Percentiles rank a stretch among this genome's conserved stretches.
These are phyloP conservation scores for Hololepta plana DNA, from an alignment of 2,888 invertebrate genomes.

Conservation along the genomic window DNA sequence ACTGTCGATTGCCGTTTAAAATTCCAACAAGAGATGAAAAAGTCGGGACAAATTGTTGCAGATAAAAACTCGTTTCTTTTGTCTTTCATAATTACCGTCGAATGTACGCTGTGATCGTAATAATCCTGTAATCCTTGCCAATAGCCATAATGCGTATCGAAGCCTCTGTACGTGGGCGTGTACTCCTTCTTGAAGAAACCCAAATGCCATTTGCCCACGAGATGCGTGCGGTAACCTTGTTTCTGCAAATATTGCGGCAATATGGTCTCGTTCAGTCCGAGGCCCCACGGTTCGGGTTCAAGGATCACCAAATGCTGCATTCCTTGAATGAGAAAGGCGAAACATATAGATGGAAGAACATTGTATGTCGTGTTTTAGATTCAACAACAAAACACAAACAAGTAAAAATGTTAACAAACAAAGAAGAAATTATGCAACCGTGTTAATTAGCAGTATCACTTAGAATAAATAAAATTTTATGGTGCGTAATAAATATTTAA, in stretches of 20 bases:
- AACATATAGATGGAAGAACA: no score
- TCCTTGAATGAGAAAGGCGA: no score
- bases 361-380: no score
- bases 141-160: slow-evolving; percentile 69
- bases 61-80: background rate
- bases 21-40: no score
- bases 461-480: no score
- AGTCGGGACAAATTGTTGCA: no score
- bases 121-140: slow-evolving; percentile 71
- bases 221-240: slow-evolving; percentile 54
- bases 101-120: slow-evolving; percentile 40
- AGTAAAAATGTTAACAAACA: no score
- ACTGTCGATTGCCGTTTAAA: no score
- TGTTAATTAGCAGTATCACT: no score
- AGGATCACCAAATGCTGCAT: slow-evolving; percentile 55
- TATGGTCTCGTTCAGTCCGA: slow-evolving; percentile 39
- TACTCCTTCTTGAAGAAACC: slow-evolving; percentile 57
- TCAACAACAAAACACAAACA: no score
- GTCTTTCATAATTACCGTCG: slow-evolving; percentile 24
- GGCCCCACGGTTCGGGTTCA: slow-evolving; percentile 54
- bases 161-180: slow-evolving; percentile 59
- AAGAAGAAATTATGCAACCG: no score
- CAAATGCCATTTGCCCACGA: slow-evolving; percentile 76
- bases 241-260: slow-evolving; percentile 43
- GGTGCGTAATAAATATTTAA: no score